A percentile compares a stretch with the other conserved stretches of the same genome.
Conservation (phyloP, 1,140 invertebrate genomes). For the Drosophila sp. region DNA sequence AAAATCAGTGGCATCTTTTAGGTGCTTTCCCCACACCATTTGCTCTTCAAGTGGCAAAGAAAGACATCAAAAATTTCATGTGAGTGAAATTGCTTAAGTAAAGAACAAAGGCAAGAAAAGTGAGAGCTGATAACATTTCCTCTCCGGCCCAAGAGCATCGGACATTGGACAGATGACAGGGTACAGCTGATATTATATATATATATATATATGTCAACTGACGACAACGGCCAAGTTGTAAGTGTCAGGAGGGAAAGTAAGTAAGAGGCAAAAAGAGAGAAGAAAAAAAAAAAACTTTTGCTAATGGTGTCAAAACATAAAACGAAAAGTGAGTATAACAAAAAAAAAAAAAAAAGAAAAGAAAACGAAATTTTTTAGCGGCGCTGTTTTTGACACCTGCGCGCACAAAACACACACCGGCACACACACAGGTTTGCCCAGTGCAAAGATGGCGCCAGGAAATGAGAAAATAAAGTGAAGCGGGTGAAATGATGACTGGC, state of each 20-base stretch:
- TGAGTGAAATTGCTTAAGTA: slow-evolving; percentile 65
- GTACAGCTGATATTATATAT: slow-evolving; percentile 63
- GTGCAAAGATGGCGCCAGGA: slow-evolving; percentile 53
- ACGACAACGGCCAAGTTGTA: slow-evolving; percentile 71
- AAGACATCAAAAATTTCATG: slow-evolving; percentile 11
- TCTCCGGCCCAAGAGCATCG: neutral
- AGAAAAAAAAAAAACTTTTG: slow-evolving; percentile 24
- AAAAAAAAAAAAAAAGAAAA: slow-evolving; percentile 24
- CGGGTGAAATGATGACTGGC: slow-evolving; percentile 32
- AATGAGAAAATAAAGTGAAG: slow-evolving; percentile 77
- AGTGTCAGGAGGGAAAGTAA: slow-evolving; percentile 48
- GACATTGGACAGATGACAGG: slow-evolving; percentile 21
- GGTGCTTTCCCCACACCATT: neutral
- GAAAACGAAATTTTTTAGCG: slow-evolving; percentile 45
- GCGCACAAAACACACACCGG: slow-evolving; percentile 18
- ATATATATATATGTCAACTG: slow-evolving; percentile 74
- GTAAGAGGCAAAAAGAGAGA: neutral
- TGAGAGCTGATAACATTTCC: slow-evolving; percentile 9
- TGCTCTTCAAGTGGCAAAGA: neutral
- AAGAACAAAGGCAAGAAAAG: slow-evolving; percentile 38
- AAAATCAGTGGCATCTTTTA: neutral
- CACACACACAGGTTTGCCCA: slow-evolving; percentile 30
- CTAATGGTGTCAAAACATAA: slow-evolving; percentile 72
- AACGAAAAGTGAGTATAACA: slow-evolving; percentile 55
- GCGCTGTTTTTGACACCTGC: slow-evolving; percentile 73